phyloP scores from a whole-genome alignment of 1,140 invertebrate genomes.

The Anthonomus grandis region DNA sequence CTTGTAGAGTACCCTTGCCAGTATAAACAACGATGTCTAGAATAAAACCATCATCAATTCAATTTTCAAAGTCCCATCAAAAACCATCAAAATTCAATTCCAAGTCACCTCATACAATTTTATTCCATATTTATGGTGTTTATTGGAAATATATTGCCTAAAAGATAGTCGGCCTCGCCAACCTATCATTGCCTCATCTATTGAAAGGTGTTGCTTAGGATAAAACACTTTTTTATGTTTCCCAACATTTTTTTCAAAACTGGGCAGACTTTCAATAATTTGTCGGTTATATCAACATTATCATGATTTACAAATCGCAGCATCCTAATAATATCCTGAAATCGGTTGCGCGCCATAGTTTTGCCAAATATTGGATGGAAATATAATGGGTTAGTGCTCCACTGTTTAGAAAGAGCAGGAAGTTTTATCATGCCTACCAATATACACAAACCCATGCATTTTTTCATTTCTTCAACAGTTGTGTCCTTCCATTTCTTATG shows the following conservation, averaged over 20 bases:
- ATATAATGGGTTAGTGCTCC: not conserved
- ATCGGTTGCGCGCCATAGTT: not conserved
- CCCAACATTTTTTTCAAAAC: conserved; percentile 1
- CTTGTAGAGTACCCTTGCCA: conserved; percentile 2
- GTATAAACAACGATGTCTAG: conserved; percentile 5
- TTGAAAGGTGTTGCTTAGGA: not conserved
- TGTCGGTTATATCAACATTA: not conserved
- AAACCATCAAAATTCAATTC: no score
- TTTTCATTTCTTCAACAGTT: not conserved
- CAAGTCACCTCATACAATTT: conserved; percentile 4
- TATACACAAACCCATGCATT: conserved; percentile 1
- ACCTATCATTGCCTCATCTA: conserved; percentile 2
- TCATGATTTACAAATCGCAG: not conserved
- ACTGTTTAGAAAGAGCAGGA: not conserved
- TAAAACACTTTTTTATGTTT: conserved; percentile 9
- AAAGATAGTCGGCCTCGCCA: conserved; percentile 7
- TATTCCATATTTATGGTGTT: no score
- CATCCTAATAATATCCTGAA: conserved; percentile 1
- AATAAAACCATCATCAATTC: conserved; percentile 4
- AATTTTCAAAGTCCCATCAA: no score
- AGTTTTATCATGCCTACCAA: conserved; percentile 5
- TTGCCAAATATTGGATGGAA: conserved; percentile 5
- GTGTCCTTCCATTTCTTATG: not conserved
- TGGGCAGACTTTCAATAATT: not conserved
- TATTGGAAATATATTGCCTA: conserved; percentile 10